Conservation (phyloP, 1,140 invertebrate species). For the Ceratitis capitata region DNA sequence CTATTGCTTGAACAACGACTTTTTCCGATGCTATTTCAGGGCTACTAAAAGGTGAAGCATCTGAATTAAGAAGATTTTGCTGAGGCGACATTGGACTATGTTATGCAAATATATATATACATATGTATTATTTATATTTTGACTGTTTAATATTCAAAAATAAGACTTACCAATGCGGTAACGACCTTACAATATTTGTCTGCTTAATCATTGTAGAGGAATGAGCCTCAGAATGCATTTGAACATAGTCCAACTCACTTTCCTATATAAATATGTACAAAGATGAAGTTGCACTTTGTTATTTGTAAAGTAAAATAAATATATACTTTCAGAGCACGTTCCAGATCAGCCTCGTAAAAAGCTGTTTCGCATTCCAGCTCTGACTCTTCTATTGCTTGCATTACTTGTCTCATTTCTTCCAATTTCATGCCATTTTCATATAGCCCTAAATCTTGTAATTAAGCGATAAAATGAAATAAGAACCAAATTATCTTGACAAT, state of each 20-base stretch:
- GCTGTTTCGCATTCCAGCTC: slow-evolving; percentile 26
- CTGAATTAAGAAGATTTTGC: not conserved
- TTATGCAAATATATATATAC: not conserved
- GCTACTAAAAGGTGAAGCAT: slow-evolving; percentile 23
- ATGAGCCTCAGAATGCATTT: not conserved
- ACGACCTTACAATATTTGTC: not conserved
- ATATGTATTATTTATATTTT: not conserved
- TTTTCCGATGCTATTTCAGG: slow-evolving; percentile 4
- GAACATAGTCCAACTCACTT: not conserved
- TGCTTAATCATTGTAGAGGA: not conserved
- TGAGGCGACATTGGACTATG: not conserved
- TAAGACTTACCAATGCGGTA: not conserved
- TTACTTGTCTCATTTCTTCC: slow-evolving; percentile 51
- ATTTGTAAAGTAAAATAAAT: not conserved
- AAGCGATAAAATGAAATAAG: not conserved
- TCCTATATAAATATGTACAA: not conserved
- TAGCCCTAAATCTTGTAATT: slow-evolving; percentile 42
- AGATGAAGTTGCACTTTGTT: not conserved
- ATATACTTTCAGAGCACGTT: not conserved
- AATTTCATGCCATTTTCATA: slow-evolving; percentile 53
- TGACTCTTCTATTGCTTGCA: slow-evolving; percentile 47
- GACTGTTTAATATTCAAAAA: too few species aligned
- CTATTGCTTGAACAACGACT: slow-evolving; percentile 46
- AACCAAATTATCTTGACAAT: not conserved
- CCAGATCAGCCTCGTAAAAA: slow-evolving; percentile 37